Evolutionary conservation across 2,888 invertebrate genomes (phyloP).

Genomic region (Crepidodera aurea): DNA sequence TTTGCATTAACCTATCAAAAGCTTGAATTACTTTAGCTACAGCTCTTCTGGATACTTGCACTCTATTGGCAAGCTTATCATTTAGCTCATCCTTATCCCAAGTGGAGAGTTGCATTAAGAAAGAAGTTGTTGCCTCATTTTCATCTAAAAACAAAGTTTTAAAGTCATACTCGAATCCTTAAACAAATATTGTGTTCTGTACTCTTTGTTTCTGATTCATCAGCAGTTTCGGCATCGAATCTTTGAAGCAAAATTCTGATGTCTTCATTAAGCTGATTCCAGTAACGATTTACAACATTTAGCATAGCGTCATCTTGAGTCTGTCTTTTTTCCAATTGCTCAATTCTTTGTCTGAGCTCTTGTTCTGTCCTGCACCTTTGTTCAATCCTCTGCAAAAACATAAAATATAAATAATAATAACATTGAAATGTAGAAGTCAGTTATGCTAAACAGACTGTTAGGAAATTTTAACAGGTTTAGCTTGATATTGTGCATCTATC

Average conservation of each 20-base stretch:
- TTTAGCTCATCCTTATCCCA: slow-evolving; percentile 99
- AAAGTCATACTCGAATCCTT: too few species aligned
- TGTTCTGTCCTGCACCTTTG: slow-evolving; percentile 89
- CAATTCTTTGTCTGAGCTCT: slow-evolving; percentile 88
- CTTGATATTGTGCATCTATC: too few species aligned
- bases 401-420: too few species aligned
- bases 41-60: slow-evolving; percentile 95
- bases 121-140: slow-evolving; percentile 95
- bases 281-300: slow-evolving; percentile 96
- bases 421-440: not conserved
- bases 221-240: slow-evolving; percentile 97
- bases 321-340: slow-evolving; percentile 92
- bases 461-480: too few species aligned
- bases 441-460: too few species aligned
- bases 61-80: slow-evolving; percentile 93
- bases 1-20: slow-evolving; percentile 93
- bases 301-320: slow-evolving; percentile 97
- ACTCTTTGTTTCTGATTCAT: slow-evolving; percentile 95
- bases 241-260: slow-evolving; percentile 91
- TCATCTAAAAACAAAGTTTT: too few species aligned
- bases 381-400: slow-evolving; percentile 77
- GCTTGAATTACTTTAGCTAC: slow-evolving; percentile 97
- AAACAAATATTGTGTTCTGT: too few species aligned
- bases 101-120: slow-evolving; percentile 92
- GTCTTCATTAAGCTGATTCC: slow-evolving; percentile 97